phyloP scores from a whole-genome alignment of 1,140 invertebrate species.

The Amyelois transitella region DNA sequence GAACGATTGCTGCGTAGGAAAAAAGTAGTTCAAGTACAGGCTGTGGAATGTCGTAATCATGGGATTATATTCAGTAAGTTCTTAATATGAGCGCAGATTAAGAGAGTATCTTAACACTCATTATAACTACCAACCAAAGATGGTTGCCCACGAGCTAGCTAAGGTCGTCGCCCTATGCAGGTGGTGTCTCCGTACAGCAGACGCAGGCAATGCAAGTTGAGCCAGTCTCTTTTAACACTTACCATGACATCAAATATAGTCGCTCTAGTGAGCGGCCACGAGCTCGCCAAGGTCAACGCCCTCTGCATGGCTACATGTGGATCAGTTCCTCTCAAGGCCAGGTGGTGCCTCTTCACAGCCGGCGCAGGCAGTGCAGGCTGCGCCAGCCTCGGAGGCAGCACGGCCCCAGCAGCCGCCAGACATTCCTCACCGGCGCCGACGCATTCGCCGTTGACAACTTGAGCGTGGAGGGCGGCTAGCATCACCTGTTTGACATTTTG shows the following conservation, averaged over 20 bases:
- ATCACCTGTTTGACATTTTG: too few species aligned
- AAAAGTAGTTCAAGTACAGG: neutral
- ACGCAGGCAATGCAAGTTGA: slow-evolving; percentile 88
- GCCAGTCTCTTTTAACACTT: slow-evolving; percentile 54
- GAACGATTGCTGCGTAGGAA: slow-evolving; percentile 86
- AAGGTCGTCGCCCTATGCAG: slow-evolving; percentile 91
- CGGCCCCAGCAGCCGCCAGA: slow-evolving; percentile 83
- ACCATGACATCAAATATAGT: slow-evolving; percentile 97
- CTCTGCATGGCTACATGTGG: slow-evolving; percentile 91
- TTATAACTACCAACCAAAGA: neutral
- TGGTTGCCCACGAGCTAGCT: slow-evolving; percentile 86
- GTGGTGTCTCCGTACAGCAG: slow-evolving; percentile 90
- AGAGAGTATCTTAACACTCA: neutral
- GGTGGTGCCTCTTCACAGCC: slow-evolving; percentile 90
- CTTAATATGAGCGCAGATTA: neutral
- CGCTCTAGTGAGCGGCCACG: slow-evolving; percentile 93
- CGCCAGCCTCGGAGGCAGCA: slow-evolving; percentile 87
- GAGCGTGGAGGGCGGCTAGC: slow-evolving; percentile 94
- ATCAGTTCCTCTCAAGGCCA: slow-evolving; percentile 86
- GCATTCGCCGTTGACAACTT: slow-evolving; percentile 93
- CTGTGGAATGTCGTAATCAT: neutral
- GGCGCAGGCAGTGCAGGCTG: slow-evolving; percentile 86
- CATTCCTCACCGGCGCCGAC: slow-evolving; percentile 81
- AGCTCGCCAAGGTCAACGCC: slow-evolving; percentile 94
- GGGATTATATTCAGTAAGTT: too few species aligned